These are phyloP conservation scores for Sitobion miscanthi DNA, from an alignment of 1,140 invertebrate genomes.

Conservation along the genomic window DNA sequence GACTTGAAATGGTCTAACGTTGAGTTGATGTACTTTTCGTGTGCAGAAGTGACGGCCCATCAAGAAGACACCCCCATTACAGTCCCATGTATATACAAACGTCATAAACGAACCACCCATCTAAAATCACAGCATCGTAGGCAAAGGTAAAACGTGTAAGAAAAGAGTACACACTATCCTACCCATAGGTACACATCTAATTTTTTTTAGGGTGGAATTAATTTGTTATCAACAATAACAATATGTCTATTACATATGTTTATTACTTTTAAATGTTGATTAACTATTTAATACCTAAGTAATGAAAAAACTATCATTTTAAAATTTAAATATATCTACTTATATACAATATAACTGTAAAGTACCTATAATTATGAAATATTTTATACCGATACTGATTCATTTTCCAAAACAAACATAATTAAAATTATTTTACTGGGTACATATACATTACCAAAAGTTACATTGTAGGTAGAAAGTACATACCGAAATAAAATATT, in stretches of 20 bases:
- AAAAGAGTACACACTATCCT: neutral
- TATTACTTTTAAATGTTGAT: neutral
- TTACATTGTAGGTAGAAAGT: too few relatives aligned
- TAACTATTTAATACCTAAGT: neutral
- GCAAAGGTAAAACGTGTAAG: neutral
- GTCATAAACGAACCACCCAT: neutral
- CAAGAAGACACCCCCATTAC: neutral
- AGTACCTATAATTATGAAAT: neutral
- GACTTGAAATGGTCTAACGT: conserved; percentile 11
- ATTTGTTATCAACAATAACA: neutral
- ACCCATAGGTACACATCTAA: neutral
- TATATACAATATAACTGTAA: neutral
- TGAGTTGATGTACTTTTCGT: conserved; percentile 1
- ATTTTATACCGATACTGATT: neutral
- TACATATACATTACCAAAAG: too few relatives aligned
- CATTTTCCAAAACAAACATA: neutral
- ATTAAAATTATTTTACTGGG: neutral
- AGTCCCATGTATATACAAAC: neutral
- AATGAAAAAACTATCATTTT: neutral
- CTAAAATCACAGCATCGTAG: neutral
- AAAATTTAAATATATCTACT: neutral
- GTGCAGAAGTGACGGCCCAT: neutral
- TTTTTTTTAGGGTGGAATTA: neutral
- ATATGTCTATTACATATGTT: neutral
- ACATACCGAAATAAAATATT: too few relatives aligned